Conservation (phyloP, 1,140 invertebrate species). For the Drosophila elegans region DNA sequence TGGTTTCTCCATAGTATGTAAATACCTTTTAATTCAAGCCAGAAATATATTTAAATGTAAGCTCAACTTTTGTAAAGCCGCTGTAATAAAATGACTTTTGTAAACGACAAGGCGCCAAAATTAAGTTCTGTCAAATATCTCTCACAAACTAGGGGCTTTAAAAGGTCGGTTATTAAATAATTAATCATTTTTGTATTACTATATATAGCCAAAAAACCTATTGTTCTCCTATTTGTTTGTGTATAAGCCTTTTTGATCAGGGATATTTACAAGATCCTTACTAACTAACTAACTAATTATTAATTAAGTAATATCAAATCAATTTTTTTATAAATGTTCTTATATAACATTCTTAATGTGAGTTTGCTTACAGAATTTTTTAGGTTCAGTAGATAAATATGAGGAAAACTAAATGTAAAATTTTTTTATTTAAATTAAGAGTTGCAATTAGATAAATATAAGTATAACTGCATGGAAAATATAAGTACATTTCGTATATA, state of each 20-base stretch:
- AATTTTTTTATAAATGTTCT: too few species aligned
- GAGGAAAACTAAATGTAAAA: too few species aligned
- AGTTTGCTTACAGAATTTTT: too few species aligned
- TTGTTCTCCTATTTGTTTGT: not conserved
- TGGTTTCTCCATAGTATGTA: conserved; percentile 26
- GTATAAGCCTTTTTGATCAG: not conserved
- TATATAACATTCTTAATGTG: too few species aligned
- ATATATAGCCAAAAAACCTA: not conserved
- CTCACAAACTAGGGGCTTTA: not conserved
- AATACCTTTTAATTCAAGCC: conserved; percentile 30
- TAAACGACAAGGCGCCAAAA: not conserved
- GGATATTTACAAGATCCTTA: too few species aligned
- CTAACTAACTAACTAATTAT: too few species aligned
- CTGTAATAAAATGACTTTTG: conserved; percentile 8
- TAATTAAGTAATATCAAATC: too few species aligned
- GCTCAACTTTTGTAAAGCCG: conserved; percentile 4
- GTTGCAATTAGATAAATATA: too few species aligned
- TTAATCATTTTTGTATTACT: not conserved
- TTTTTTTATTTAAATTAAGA: too few species aligned
- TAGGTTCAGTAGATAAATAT: too few species aligned
- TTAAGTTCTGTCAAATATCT: not conserved
- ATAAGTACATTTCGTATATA: too few species aligned
- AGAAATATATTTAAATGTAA: not conserved
- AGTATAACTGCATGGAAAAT: too few species aligned
- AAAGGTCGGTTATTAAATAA: not conserved